Evolutionary conservation across 2,113 vertebrate species (phyloP).

Genomic region (Heptranchias perlo): DNA sequence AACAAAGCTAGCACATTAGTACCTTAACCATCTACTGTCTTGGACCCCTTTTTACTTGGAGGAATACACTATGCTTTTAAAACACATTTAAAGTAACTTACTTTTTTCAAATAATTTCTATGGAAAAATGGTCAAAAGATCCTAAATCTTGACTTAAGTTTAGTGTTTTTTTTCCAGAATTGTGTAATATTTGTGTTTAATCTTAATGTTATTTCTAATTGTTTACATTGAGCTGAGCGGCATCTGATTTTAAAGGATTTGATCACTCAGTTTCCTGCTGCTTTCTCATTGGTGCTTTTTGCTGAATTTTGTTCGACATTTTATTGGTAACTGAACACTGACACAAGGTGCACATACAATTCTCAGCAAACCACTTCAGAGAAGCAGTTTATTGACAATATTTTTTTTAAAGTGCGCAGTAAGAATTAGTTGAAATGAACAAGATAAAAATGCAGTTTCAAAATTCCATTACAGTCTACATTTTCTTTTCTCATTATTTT

Average conservation of each 20-base stretch:
- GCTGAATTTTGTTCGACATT: not conserved
- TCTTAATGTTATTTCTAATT: not conserved
- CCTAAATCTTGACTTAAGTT: not conserved
- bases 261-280: not conserved
- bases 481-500: not conserved
- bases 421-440: not conserved
- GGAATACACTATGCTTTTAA: not conserved
- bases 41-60: not conserved
- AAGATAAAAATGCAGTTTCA: not conserved
- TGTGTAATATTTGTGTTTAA: not conserved
- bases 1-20: not conserved
- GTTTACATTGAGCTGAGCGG: not conserved
- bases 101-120: not conserved
- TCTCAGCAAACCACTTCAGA: not conserved
- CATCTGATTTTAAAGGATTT: not conserved
- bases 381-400: not conserved
- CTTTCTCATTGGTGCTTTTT: not conserved
- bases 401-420: not conserved
- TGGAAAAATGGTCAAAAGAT: not conserved
- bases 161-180: not conserved
- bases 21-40: not conserved
- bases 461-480: not conserved
- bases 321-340: not conserved
- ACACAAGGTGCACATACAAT: not conserved
- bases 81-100: not conserved